Percentiles rank a stretch among this genome's conserved stretches.
Evolutionary conservation across 2,888 invertebrate species (phyloP).

Genomic region (Cheilosia soror): DNA sequence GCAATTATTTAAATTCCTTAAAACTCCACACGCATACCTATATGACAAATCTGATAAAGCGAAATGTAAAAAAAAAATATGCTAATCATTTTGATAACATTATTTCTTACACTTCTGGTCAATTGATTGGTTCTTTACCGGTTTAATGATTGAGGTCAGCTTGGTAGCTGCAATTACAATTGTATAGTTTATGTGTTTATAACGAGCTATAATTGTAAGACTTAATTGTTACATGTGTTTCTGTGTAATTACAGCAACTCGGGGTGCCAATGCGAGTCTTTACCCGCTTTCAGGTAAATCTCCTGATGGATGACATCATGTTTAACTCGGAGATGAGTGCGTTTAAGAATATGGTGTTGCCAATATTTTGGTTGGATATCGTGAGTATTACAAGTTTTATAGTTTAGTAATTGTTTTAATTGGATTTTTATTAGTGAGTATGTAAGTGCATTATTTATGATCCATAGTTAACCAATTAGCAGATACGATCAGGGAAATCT

Average conservation of each 20-base stretch:
- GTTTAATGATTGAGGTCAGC: constrained; percentile 19
- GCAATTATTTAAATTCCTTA: neutral
- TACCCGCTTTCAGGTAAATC: constrained; percentile 89
- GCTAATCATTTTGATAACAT: constrained; percentile 11
- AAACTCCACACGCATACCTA: neutral
- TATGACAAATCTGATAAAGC: constrained; percentile 7
- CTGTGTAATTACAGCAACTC: constrained; percentile 84
- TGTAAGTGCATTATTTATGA: no score
- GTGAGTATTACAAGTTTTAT: constrained; percentile 83
- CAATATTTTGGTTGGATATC: constrained; percentile 90
- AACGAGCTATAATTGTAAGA: constrained; percentile 21
- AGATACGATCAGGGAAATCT: no score
- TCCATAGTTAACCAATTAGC: no score
- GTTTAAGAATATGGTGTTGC: constrained; percentile 87
- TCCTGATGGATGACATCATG: constrained; percentile 87
- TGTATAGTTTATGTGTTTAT: constrained; percentile 26
- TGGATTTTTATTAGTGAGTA: neutral
- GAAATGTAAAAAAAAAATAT: constrained; percentile 13
- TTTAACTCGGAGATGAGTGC: constrained; percentile 86
- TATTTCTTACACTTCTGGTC: neutral
- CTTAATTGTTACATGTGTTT: constrained; percentile 10
- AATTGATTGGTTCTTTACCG: neutral
- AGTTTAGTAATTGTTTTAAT: neutral
- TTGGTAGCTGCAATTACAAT: constrained; percentile 9
- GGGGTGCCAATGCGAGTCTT: constrained; percentile 88